phyloP scores from a whole-genome alignment of 2,113 vertebrate genomes.

The Bostrychus sinensis region DNA sequence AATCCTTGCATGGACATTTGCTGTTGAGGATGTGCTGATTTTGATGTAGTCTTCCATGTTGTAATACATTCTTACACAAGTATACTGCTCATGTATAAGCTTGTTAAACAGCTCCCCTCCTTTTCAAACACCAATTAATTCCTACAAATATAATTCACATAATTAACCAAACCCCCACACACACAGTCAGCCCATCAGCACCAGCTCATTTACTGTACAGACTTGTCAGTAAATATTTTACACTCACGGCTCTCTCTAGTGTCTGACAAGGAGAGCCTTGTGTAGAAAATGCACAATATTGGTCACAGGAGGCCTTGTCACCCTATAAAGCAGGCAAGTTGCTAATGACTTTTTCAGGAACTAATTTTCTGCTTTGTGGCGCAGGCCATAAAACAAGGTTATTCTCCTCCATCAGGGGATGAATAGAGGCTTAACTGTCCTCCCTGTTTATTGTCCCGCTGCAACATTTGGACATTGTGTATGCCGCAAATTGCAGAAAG shows the following conservation, averaged over 20 bases:
- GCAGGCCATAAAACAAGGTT: slow-evolving; percentile 74
- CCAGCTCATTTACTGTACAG: slow-evolving; percentile 16
- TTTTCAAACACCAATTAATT: background rate
- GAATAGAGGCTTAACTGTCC: slow-evolving; percentile 84
- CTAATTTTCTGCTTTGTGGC: slow-evolving; percentile 78
- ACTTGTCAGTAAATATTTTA: slow-evolving; percentile 42
- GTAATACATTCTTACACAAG: too few species aligned
- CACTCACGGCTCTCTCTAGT: slow-evolving; percentile 47
- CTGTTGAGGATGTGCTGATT: too few species aligned
- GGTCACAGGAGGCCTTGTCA: slow-evolving; percentile 72
- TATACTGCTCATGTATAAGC: too few species aligned
- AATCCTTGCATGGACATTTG: too few species aligned
- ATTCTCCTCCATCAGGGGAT: slow-evolving; percentile 72
- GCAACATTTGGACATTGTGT: slow-evolving; percentile 66
- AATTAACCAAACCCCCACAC: background rate
- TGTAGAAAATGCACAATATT: slow-evolving; percentile 46
- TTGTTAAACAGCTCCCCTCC: background rate
- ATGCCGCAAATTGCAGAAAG: slow-evolving; percentile 48
- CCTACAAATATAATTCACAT: background rate
- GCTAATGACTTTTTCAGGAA: slow-evolving; percentile 83
- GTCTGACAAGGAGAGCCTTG: slow-evolving; percentile 55
- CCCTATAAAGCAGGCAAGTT: slow-evolving; percentile 76
- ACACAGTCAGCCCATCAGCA: background rate
- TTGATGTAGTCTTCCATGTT: too few species aligned
- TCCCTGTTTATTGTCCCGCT: slow-evolving; percentile 74